These are phyloP conservation scores for Patagioenas fasciata DNA, from an alignment of 2,113 vertebrate genomes.

Conservation along the genomic window DNA sequence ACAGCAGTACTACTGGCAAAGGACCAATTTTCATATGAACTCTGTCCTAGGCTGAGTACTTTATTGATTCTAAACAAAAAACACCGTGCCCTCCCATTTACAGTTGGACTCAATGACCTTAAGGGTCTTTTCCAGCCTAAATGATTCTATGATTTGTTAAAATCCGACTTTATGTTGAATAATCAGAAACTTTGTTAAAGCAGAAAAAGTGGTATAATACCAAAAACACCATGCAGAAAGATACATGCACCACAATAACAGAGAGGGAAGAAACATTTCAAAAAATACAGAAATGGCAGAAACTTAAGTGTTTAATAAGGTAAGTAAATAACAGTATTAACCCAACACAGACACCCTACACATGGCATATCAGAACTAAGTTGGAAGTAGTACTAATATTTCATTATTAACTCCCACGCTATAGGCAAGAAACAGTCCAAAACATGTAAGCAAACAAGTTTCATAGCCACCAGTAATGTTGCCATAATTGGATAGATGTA, in stretches of 20 bases:
- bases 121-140: too few relatives aligned
- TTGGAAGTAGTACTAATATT: not conserved
- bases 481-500: not conserved
- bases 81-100: not conserved
- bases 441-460: not conserved
- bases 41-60: not conserved
- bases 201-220: not conserved
- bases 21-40: not conserved
- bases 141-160: not conserved
- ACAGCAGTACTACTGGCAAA: not conserved
- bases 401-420: not conserved
- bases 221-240: not conserved
- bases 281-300: not conserved
- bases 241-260: not conserved
- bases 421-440: not conserved
- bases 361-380: not conserved
- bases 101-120: not conserved
- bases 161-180: not conserved
- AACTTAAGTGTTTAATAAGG: not conserved
- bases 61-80: not conserved
- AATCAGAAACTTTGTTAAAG: not conserved
- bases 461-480: not conserved
- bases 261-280: not conserved
- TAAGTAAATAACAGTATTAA: not conserved
- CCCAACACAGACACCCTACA: not conserved